These are phyloP conservation scores for Agrotis puta DNA, from an alignment of 2,888 invertebrate species.

Conservation along the genomic window DNA sequence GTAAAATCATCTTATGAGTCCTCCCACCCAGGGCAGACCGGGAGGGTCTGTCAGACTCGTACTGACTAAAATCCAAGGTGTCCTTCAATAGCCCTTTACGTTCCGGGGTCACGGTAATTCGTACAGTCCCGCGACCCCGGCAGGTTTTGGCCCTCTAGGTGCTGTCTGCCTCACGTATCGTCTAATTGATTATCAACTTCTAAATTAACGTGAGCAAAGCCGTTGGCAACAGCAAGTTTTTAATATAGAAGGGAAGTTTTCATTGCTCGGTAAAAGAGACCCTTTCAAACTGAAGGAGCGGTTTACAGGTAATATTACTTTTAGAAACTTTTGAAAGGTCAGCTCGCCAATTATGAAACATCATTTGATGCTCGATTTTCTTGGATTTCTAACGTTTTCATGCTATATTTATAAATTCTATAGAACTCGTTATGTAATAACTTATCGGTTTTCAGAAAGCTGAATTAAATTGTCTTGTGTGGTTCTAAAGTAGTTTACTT, in stretches of 20 bases:
- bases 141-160: no score
- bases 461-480: background rate
- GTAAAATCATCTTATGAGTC: no score
- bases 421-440: background rate
- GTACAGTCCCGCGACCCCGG: no score
- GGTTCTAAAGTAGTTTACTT: background rate
- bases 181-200: no score
- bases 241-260: background rate
- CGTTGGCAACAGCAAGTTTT: no score
- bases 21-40: no score
- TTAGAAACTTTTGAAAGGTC: slow-evolving; percentile 30
- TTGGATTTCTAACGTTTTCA: background rate
- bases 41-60: no score
- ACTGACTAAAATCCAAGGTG: no score
- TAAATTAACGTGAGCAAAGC: no score
- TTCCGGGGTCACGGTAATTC: no score
- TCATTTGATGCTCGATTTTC: slow-evolving; percentile 14
- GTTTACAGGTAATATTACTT: slow-evolving; percentile 15
- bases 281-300: slow-evolving; percentile 8
- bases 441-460: background rate
- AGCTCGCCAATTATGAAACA: slow-evolving; percentile 24
- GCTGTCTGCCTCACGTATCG: no score
- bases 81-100: no score
- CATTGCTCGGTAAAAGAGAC: background rate
- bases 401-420: background rate